Evolutionary conservation across 2,113 vertebrate species (phyloP), one percentile per base, ranked within the genome.

Genomic region (Xenus cinereus): DNA sequence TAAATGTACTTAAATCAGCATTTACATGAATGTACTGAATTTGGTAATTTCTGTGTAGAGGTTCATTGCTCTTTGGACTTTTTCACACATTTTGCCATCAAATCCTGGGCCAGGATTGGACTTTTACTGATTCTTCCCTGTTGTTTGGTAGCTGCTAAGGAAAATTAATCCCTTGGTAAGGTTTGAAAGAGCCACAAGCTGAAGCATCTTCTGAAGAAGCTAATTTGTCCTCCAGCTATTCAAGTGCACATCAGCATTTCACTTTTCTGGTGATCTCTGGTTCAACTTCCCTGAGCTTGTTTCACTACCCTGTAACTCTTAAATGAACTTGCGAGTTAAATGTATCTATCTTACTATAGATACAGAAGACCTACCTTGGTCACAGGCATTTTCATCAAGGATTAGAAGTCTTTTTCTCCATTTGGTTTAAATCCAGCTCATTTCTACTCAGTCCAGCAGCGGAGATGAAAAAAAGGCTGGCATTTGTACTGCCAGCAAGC

Each of bases 61-160:
- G 54, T 85, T 85, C 59, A 74, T 85, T 76, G 73, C 86, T 94
- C 60, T 89, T 94, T 37, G 62, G 84, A 74, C 73, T 54, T 73
- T 90, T 85, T 96, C 77, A 91, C 63, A 72, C 69, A 56, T 95
- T 94, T 93, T 88, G 51, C 81, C 45, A 3, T 92, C 45, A 24
- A 90, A 74, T 75, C 68, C 81, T 20, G 69, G 35, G 86, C 73
- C 35, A 13, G 76, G 57, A 91, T 89, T 73, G 54, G 78, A 69
- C 80, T 95, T 95, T 51, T 95, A 60, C 64, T 8, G 56, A 80
- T 97, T 97, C 68, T 89, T 84, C 91, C 81, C 90, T 97, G 27
- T 84, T 90, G 77, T 87, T 92, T 91, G 37, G 54, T 87, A 86
- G 51, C 63, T 82, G 87, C 4, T 63, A 68, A 94, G 85, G 69